Evolutionary conservation across 2,797 vertebrate genomes (phyloP).

Genomic region (Lacerta viridis): DNA sequence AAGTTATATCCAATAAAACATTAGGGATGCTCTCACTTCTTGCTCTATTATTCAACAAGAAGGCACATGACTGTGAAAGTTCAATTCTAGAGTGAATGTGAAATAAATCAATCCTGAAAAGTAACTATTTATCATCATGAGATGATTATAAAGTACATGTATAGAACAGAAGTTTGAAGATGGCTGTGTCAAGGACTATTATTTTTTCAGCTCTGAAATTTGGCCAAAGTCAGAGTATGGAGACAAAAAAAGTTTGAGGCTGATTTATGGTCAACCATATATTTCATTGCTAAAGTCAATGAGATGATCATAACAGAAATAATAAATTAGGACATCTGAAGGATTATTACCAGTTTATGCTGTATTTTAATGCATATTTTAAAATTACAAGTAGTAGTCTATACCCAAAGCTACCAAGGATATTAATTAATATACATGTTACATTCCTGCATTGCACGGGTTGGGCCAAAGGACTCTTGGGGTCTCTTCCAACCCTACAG

Average conservation of each 20-base stretch:
- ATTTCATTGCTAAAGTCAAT: constrained; percentile 34
- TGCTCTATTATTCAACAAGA: constrained; percentile 38
- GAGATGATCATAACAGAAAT: neutral
- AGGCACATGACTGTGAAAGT: constrained; percentile 48
- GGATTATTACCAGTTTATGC: constrained; percentile 10
- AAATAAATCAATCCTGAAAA: constrained; percentile 56
- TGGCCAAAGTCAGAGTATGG: constrained; percentile 37
- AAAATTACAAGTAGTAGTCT: constrained; percentile 3
- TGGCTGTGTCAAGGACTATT: constrained; percentile 51
- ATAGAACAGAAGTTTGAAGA: constrained; percentile 51
- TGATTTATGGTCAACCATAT: constrained; percentile 36
- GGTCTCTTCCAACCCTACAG: too few species aligned
- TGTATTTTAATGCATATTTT: neutral
- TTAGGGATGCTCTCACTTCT: constrained; percentile 21
- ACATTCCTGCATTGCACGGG: neutral
- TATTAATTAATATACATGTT: constrained; percentile 2
- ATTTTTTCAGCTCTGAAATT: constrained; percentile 45
- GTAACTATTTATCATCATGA: constrained; percentile 57
- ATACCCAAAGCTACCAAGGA: constrained; percentile 4
- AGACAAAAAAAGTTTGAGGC: constrained; percentile 30
- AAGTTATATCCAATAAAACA: constrained; percentile 58
- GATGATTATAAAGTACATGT: constrained; percentile 46
- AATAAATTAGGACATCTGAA: constrained; percentile 27
- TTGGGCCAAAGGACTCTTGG: neutral
- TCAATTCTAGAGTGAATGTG: constrained; percentile 48